A percentile compares a stretch with the other conserved stretches of the same genome.
phyloP scores from a whole-genome alignment of 2,113 vertebrate genomes.

The Uropsilus gracilis region DNA sequence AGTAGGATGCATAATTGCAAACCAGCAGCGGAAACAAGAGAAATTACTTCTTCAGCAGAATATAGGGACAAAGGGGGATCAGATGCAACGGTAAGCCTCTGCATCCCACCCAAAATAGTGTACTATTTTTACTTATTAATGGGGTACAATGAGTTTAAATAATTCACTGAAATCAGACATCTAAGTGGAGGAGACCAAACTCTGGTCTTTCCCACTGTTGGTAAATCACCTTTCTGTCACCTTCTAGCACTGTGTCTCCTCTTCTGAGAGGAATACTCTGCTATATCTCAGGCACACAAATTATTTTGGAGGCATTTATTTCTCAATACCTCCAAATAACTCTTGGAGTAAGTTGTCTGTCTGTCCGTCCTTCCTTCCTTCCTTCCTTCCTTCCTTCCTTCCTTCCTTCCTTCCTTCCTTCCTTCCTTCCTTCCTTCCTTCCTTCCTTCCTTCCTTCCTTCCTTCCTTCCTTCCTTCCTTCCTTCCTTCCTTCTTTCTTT shows the following conservation, averaged over 20 bases:
- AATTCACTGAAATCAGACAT: neutral
- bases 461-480: no score
- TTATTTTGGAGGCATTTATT: no score
- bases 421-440: neutral
- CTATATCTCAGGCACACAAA: neutral
- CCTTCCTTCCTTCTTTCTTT: no score
- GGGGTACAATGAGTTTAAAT: neutral
- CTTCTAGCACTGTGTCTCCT: neutral
- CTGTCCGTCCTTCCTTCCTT: no score
- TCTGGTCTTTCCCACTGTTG: neutral
- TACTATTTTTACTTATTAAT: neutral
- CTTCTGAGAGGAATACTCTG: neutral
- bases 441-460: neutral
- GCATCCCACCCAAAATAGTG: neutral
- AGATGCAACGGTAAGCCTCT: neutral
- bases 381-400: no score
- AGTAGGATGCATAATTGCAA: neutral
- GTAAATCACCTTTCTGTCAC: neutral
- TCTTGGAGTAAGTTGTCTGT: no score
- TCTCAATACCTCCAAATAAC: neutral
- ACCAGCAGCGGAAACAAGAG: neutral
- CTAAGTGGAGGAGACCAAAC: neutral
- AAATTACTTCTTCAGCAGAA: neutral
- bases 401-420: neutral
- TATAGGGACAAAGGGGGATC: neutral